Base-by-base conservation (phyloP, 2,113 vertebrate species). In the Marmota monax region DNA sequence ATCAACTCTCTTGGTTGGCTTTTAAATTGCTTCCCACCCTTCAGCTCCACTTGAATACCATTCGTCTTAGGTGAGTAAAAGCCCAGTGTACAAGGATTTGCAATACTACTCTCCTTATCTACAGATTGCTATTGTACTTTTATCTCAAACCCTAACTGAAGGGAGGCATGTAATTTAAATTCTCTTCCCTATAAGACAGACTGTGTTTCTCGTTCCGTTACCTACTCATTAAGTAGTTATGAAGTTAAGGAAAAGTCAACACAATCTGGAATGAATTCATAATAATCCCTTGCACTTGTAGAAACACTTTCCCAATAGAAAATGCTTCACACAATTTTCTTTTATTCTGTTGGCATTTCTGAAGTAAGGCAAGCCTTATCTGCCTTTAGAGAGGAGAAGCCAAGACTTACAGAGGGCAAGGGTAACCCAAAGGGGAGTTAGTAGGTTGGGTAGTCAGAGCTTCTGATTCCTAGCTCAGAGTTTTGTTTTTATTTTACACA, bases 141-240 rank as follows among this genome's bases (percentile, higher is more conserved):
- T 89, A 96, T 96, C 86, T 96, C 92, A 91, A 89, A 89, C 86
- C 16, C 34, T 87, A 88, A 92, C 63, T 78, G 78, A 89, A 94
- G 85, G 86, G 51, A 96, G 67, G 37, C 51, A 77, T 95, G 65
- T 87, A 83, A 96, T 95, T 96, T 96, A 96, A 90, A 94, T 94
- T 91, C 73, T 97, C 91, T 96, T 84, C 83, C 78, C 89, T 89
- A 53, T 83, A 48, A 82, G 91, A 72, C 58, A 80, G 73, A 61
- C 92, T 92, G 29, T 91, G 39, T 93, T 95, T 96, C 95, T 94
- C 29, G 53, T 95, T 93, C 88, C 70, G 67, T 96, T 91, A 93
- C 93, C 78, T 92, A 92, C 82, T 94, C 74, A 95, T 92, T 95
- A 96, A 93, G 83, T 93, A 95, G 91, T 97, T 96, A 95, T 4